Evolutionary conservation across 1,140 invertebrate species (phyloP).

Genomic region (Medauroidea extradentata): DNA sequence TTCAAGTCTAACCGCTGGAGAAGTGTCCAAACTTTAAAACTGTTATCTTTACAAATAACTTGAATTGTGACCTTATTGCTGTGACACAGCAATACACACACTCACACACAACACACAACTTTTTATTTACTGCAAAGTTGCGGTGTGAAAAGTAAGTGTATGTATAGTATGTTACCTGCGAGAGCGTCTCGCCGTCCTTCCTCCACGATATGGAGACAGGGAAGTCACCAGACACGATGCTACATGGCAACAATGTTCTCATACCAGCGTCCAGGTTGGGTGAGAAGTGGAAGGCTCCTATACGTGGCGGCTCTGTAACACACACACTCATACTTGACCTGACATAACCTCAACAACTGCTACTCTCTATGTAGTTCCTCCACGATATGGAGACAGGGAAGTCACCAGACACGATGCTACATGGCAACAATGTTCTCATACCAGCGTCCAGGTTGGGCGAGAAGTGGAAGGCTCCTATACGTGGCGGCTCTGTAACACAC

Average conservation of each 20-base stretch:
- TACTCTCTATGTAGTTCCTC: slow-evolving; percentile 77
- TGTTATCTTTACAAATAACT: too few relatives aligned
- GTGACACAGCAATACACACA: too few relatives aligned
- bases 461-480: slow-evolving; percentile 77
- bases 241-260: slow-evolving; percentile 82
- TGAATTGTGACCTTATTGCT: too few relatives aligned
- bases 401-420: slow-evolving; percentile 85
- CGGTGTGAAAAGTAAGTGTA: too few relatives aligned
- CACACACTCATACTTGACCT: too few relatives aligned
- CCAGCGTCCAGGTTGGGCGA: slow-evolving; percentile 81
- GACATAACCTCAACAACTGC: too few relatives aligned
- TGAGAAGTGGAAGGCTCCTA: slow-evolving; percentile 77
- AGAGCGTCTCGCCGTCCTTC: slow-evolving; percentile 69
- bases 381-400: slow-evolving; percentile 84
- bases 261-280: slow-evolving; percentile 82
- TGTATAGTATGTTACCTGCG: slow-evolving; percentile 40
- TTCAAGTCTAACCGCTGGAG: too few relatives aligned
- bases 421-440: slow-evolving; percentile 81
- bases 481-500: slow-evolving; percentile 77
- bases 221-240: slow-evolving; percentile 84
- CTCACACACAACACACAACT: too few relatives aligned
- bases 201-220: slow-evolving; percentile 85
- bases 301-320: slow-evolving; percentile 77
- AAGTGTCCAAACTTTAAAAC: too few relatives aligned
- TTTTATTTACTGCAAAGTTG: too few relatives aligned